These are phyloP conservation scores for Labeo calbasu DNA, from an alignment of 2,797 vertebrate genomes.

Conservation along the genomic window DNA sequence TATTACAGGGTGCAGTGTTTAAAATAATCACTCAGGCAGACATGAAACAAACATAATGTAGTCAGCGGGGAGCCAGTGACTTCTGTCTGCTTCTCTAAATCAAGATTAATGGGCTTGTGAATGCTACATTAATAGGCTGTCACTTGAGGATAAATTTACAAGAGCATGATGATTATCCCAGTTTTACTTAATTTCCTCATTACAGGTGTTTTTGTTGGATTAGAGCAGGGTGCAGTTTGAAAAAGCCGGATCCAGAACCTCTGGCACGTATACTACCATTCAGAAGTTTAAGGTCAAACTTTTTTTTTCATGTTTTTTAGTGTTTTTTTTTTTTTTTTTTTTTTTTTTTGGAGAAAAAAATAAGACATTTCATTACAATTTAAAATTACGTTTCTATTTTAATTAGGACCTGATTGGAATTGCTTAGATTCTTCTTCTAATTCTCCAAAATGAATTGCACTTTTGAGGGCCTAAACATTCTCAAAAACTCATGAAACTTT, in stretches of 20 bases:
- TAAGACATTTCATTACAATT: background rate
- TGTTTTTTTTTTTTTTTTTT: no score
- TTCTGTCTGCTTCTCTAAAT: conserved; percentile 43
- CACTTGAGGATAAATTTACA: conserved; percentile 45
- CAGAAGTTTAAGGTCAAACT: background rate
- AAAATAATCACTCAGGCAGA: conserved; percentile 71
- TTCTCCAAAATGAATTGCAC: no score
- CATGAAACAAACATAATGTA: conserved; percentile 76
- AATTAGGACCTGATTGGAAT: no score
- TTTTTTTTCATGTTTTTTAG: background rate
- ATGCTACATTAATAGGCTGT: conserved; percentile 38
- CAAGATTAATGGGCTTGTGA: conserved; percentile 48
- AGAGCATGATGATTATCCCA: conserved; percentile 37
- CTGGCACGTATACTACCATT: background rate
- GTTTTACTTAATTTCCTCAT: conserved; percentile 46
- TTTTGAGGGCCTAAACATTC: no score
- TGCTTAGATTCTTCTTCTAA: no score
- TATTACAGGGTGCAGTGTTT: conserved; percentile 36
- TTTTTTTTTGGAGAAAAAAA: no score
- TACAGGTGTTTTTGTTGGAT: conserved; percentile 22
- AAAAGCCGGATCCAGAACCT: background rate
- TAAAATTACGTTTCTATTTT: background rate
- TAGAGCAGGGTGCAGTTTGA: background rate
- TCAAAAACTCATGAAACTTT: no score
- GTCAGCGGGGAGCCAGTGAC: conserved; percentile 65